Base-by-base conservation (phyloP, 2,797 vertebrate species). In the Scyliorhinus canicula region DNA sequence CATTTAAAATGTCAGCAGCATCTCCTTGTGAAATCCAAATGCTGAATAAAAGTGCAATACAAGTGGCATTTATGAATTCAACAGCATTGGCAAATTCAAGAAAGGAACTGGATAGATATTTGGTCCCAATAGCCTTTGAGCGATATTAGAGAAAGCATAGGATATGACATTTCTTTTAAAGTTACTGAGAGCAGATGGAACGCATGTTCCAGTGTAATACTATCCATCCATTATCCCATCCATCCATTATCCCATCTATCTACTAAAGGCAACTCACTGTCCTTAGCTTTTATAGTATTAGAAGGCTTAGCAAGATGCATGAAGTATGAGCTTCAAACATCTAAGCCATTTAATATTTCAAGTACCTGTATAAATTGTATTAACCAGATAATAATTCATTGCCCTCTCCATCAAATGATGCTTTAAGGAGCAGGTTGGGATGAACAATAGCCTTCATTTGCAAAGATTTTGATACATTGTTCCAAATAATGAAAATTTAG, bases 251-350 rank as follows among this genome's bases (percentile, higher is more conserved):
- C 50, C 50, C 50, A 86, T 14, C 84, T 26, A 86, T 86, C 11
- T 55, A 60, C 52, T 35, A 88, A 35, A 19, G 31, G 57, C 85
- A 88, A 52, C 31, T 57, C 16, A 88, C 26, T 31, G 85, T 88
- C 85, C 31, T 57, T 57, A 88, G 85, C 85, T 57, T 88, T 88
- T 35, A 88, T n/a, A 0, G 52, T 60, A 88, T 88, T 88, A 57
- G 60, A 88, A 86, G 52, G 85, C 52, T 88, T 88, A 57, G 31
- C 52, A 57, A 86, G 47, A 16, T 86, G 84, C 47, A 86, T 55
- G 55, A 86, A 86, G 50, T 28, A 86, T 35, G 85, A 57, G 85
- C 31, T 88, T 88, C 85, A n/a, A 7, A 88, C 85, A n/a, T 88
- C 31, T 19, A 57, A 88, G 31, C 52, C 16, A 7, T 88, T 5